Percentiles rank a stretch among this genome's conserved stretches.
These are phyloP conservation scores for Hiodon alosoides DNA, from an alignment of 2,113 vertebrate genomes.

Conservation along the genomic window DNA sequence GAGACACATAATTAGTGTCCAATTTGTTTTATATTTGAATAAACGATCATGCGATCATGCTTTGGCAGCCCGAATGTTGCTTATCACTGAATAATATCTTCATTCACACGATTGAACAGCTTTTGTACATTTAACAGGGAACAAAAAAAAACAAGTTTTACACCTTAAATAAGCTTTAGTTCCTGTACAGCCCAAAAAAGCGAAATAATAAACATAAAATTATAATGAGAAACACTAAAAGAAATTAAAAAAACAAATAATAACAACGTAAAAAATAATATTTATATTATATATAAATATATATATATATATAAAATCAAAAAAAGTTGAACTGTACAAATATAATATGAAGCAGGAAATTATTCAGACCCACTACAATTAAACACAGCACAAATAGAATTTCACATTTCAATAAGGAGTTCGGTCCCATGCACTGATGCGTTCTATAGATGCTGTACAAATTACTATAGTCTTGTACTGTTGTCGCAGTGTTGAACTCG, in stretches of 20 bases:
- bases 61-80: conserved; percentile 59
- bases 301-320: conserved; percentile 63
- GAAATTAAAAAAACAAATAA: conserved; percentile 42
- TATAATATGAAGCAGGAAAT: conserved; percentile 54
- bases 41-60: conserved; percentile 72
- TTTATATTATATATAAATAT: conserved; percentile 35
- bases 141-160: too few relatives aligned
- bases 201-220: conserved; percentile 34
- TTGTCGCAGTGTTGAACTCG: conserved; percentile 8
- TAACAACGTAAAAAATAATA: conserved; percentile 26
- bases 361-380: conserved; percentile 53
- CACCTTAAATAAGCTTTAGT: conserved; percentile 20
- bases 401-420: conserved; percentile 66
- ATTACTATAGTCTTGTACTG: conserved; percentile 34
- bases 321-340: conserved; percentile 34
- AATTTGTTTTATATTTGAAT: conserved; percentile 54
- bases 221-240: conserved; percentile 28
- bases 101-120: conserved; percentile 58
- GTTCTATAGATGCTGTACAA: conserved; percentile 67
- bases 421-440: conserved; percentile 70
- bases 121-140: conserved; percentile 52
- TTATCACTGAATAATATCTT: conserved; percentile 62
- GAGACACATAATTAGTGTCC: conserved; percentile 53
- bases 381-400: conserved; percentile 70
- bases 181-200: conserved; percentile 24